Conservation (phyloP, 92 coral and sea anemone species). For the Parazoanthus darwini region DNA sequence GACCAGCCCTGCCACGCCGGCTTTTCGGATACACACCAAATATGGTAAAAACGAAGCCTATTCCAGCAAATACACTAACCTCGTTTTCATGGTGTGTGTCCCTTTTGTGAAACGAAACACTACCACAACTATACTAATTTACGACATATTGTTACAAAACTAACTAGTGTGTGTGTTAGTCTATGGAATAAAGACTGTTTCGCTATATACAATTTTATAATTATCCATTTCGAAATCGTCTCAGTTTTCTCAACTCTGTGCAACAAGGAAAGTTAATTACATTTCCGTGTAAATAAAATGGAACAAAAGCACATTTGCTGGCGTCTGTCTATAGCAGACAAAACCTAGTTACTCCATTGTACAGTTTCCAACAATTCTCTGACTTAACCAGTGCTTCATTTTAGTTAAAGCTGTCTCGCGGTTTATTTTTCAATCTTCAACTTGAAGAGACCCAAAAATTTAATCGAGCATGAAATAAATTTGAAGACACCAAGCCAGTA, state of each 20-base stretch:
- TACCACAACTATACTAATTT: background rate
- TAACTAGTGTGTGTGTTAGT: background rate
- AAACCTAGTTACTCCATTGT: background rate
- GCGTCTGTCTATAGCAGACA: background rate
- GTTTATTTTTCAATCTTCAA: background rate
- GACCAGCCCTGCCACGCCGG: constrained; percentile 40
- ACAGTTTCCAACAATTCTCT: background rate
- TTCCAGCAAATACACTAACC: background rate
- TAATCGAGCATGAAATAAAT: too few relatives aligned
- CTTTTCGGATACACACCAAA: constrained; percentile 15
- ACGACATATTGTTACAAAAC: constrained; percentile 15
- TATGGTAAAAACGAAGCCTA: constrained; percentile 29
- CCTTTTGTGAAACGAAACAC: background rate
- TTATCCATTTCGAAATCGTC: background rate
- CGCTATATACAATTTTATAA: constrained; percentile 19
- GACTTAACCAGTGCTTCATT: background rate
- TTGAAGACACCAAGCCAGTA: background rate
- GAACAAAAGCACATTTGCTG: background rate
- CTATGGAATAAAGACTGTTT: background rate
- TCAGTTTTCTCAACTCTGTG: background rate
- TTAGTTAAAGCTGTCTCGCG: background rate
- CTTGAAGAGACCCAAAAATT: background rate
- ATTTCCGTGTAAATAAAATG: background rate
- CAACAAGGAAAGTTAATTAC: background rate
- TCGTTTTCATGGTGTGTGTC: background rate